Base-by-base conservation (phyloP, 2,888 invertebrate genomes). In the Trichopoda pennipes region DNA sequence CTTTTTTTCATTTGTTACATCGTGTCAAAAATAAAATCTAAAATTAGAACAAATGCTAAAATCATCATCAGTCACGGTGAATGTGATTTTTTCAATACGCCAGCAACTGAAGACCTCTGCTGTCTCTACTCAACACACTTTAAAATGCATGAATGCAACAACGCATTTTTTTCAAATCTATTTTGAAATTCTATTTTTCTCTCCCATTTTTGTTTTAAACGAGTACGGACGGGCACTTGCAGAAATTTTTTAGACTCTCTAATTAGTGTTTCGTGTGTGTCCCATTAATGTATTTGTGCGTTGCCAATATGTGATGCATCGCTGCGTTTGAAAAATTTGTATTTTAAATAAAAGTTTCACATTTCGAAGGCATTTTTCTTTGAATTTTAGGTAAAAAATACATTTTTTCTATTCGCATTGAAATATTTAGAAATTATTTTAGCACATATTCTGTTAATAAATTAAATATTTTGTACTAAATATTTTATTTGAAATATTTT, bases 131-230 rank as follows among this genome's bases (percentile, higher is more conserved):
- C 19, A 49, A 19, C 28, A 49, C 3, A 8, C 17, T 23, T 49
- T 28, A 38, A 51, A 23, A 61, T 66, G 78, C 66, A 55, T 79
- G 75, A 75, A 75, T 70, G 73, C 72, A 77, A 81, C 58, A 77
- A 77, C 81, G 68, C 81, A 81, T 69, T 81, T 75, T 66, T 69
- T n/a, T 63, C 60, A 21, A 53, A 53, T 44, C 60, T 17, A 42
- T 42, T 51, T 44, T 63, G 17, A 9, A 55, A n/a, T 35, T 12
- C 56, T 53, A n/a, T 23, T 1, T 16, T 17, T 28, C 12, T 61
- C 44, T 44, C 17, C 28, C 53, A 68, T 12, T 55, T 32, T 7
- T 42, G 42, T 42, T 14, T 14, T 42, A n/a, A 16, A 55, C 14
- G 28, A 28, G n/a, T n/a, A n/a, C n/a, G n/a, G n/a, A n/a, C n/a